Base-by-base conservation (phyloP, 1,140 invertebrate species). In the Heliconius nattereri region DNA sequence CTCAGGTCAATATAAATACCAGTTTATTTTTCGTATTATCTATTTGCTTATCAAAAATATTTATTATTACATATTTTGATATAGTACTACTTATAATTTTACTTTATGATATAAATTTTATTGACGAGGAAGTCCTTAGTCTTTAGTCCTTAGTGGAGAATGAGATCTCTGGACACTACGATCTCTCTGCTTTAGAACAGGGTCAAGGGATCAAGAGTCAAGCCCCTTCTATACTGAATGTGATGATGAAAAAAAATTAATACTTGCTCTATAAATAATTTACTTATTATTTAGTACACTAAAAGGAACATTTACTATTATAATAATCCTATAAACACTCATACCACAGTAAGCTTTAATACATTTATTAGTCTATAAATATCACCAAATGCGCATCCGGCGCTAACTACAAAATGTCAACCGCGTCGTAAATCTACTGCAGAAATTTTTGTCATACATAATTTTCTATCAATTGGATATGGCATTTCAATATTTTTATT, bases 331-430 rank as follows among this genome's bases (percentile, higher is more conserved):
- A n/a, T 72, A 72, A 32, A 37, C 9, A 40, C 19, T n/a, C 11
- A 72, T 72, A 72, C 20, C 35, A 40, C 20, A 26, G 8, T 23
- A 71, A 71, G 19, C 11, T 70, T 57, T 77, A 70, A 45, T 76
- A 73, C 66, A 76, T 77, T 76, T 72, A 37, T 71, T 66, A 81
- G 45, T 40, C 79, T 81, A 82, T 80, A 84, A 85, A 85, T 84
- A 85, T 78, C 71, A 35, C 52, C 82, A 73, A 79, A 82, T 74
- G 79, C 79, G 81, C 85, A 85, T 88, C 85, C 85, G 83, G 83
- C 81, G 85, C 78, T 80, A 74, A 82, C 75, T 81, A 77, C 79
- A 78, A 90, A 88, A 90, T 90, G 88, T 90, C 88, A 88, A 84
- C 84, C 79, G 81, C 78, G 83, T 90, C 88, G 86, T 90, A 87